These are phyloP conservation scores for Phaonia tiefii DNA, from an alignment of 2,888 invertebrate genomes.

Conservation along the genomic window DNA sequence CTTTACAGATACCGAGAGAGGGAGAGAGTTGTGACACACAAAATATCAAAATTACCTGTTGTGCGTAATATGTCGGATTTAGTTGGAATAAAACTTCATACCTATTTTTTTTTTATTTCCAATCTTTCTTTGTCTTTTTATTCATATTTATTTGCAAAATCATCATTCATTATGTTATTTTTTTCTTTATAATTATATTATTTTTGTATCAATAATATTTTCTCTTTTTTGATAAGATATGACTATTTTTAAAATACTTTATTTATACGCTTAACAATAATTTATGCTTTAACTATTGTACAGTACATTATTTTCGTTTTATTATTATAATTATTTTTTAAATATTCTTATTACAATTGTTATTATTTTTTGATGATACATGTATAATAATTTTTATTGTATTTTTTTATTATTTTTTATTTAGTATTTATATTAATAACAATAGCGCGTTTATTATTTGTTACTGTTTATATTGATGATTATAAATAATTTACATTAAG, in stretches of 20 bases:
- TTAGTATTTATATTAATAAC: slow-evolving; percentile 33
- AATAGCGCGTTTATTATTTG: slow-evolving; percentile 75
- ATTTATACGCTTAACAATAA: slow-evolving; percentile 61
- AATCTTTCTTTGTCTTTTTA: slow-evolving; percentile 57
- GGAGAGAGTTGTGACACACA: no score
- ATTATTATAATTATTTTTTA: slow-evolving; percentile 33
- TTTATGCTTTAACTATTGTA: slow-evolving; percentile 58
- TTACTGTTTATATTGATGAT: slow-evolving; percentile 69
- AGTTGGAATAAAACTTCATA: slow-evolving; percentile 23
- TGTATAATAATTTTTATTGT: no score
- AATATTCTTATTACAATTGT: neutral
- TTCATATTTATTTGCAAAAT: slow-evolving; percentile 63
- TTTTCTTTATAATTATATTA: slow-evolving; percentile 24
- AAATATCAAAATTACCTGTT: no score
- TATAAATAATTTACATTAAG: slow-evolving; percentile 5
- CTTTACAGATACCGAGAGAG: no score
- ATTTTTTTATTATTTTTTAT: no score
- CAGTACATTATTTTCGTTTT: slow-evolving; percentile 54
- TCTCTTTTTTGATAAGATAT: slow-evolving; percentile 56
- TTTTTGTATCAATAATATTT: slow-evolving; percentile 23
- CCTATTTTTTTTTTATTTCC: slow-evolving; percentile 46
- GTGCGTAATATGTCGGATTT: no score
- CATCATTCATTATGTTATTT: slow-evolving; percentile 48
- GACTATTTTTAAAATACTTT: slow-evolving; percentile 61
- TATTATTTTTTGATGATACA: slow-evolving; percentile 9